A percentile compares a stretch with the other conserved stretches of the same genome.
These are phyloP conservation scores for Saccopteryx leptura DNA, from an alignment of 2,113 vertebrate species.

Conservation along the genomic window DNA sequence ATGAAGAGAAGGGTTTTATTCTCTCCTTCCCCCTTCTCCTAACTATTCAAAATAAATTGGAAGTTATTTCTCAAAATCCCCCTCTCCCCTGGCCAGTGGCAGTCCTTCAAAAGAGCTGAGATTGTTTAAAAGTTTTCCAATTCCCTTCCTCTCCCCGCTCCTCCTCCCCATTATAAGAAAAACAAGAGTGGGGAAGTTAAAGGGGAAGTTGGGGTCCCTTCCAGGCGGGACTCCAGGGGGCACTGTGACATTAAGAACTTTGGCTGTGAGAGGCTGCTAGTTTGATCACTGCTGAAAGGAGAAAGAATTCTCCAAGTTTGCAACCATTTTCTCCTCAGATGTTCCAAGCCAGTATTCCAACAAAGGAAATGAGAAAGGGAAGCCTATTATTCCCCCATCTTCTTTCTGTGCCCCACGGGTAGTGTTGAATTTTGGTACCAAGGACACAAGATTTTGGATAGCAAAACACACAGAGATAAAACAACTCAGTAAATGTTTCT, in stretches of 20 bases:
- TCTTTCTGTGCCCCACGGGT: slow-evolving; percentile 74
- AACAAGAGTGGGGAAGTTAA: background rate
- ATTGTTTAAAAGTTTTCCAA: slow-evolving; percentile 28
- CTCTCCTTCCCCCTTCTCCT: slow-evolving; percentile 73
- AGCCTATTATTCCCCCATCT: slow-evolving; percentile 37
- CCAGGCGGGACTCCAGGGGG: slow-evolving; percentile 80
- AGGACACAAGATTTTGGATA: slow-evolving; percentile 75
- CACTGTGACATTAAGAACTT: slow-evolving; percentile 82
- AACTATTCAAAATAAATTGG: slow-evolving; percentile 81
- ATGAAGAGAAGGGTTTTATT: background rate
- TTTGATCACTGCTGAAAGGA: background rate
- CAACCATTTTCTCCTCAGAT: slow-evolving; percentile 77
- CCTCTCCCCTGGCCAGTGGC: slow-evolving; percentile 77
- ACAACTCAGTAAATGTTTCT: slow-evolving; percentile 29
- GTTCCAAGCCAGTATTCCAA: slow-evolving; percentile 78
- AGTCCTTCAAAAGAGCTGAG: slow-evolving; percentile 64
- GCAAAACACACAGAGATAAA: slow-evolving; percentile 69
- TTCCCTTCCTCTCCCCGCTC: background rate
- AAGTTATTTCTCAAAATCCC: slow-evolving; percentile 88
- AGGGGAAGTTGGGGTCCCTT: background rate
- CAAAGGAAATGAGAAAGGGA: slow-evolving; percentile 85
- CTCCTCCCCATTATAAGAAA: background rate
- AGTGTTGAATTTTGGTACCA: slow-evolving; percentile 81
- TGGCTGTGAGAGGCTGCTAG: rapidly evolving
- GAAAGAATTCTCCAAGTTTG: slow-evolving; percentile 29